A percentile compares a stretch with the other conserved stretches of the same genome.
Evolutionary conservation across 2,888 invertebrate species (phyloP).

Genomic region (Notodonta ziczac): DNA sequence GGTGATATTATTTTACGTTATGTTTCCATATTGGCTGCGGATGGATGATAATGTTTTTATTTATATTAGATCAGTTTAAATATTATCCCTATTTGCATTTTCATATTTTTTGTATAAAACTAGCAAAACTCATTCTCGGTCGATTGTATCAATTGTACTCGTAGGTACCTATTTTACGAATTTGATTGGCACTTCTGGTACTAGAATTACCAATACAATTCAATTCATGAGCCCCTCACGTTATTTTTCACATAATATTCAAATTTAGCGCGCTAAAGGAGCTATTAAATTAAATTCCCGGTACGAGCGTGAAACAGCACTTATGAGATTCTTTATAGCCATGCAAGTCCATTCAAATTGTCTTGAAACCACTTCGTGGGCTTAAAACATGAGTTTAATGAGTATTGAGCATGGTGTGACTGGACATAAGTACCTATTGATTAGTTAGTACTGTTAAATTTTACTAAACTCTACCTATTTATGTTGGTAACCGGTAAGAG

Average conservation of each 20-base stretch:
- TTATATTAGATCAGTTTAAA: too few species aligned
- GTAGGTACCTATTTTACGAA: too few species aligned
- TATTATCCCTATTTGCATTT: too few species aligned
- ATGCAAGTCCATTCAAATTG: constrained; percentile 52
- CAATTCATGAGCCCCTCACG: constrained; percentile 39
- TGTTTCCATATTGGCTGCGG: background rate
- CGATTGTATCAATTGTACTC: too few species aligned
- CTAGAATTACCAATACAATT: too few species aligned
- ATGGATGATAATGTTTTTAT: constrained; percentile 16
- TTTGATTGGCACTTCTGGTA: too few species aligned
- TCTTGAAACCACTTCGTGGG: constrained; percentile 34
- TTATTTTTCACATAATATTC: constrained; percentile 55
- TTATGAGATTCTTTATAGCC: constrained; percentile 49
- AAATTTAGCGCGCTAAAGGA: constrained; percentile 64
- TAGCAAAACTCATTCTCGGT: too few species aligned
- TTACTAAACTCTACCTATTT: too few species aligned
- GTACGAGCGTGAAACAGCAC: constrained; percentile 61
- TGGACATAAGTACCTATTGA: constrained; percentile 41
- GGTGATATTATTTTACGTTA: background rate
- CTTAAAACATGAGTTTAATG: constrained; percentile 44
- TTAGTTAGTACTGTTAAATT: constrained; percentile 22
- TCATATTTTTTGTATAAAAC: too few species aligned
- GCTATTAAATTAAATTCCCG: constrained; percentile 62
- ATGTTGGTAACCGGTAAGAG: too few species aligned
- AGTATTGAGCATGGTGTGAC: constrained; percentile 46